Percentiles rank a stretch among this genome's conserved stretches.
Conservation (phyloP, 2,888 invertebrate genomes). For the Sturmia bella region DNA sequence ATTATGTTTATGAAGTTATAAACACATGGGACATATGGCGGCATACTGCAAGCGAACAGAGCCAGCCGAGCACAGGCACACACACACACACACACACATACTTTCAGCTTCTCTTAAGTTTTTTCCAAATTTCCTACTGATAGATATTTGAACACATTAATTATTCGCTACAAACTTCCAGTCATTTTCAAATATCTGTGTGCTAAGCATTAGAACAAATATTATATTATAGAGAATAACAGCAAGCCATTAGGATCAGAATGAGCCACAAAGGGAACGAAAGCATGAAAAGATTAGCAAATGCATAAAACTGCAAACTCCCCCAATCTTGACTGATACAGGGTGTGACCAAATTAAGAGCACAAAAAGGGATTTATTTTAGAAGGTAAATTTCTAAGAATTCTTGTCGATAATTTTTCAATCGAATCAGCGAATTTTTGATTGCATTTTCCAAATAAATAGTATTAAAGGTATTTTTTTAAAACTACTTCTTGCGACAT, state of each 20-base stretch:
- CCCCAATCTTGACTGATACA: not conserved
- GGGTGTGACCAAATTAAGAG: not conserved
- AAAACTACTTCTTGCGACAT: too few species aligned
- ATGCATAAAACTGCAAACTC: conserved; percentile 58
- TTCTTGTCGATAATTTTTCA: too few species aligned
- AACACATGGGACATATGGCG: conserved; percentile 67
- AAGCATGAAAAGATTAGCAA: conserved; percentile 47
- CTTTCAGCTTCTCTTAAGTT: not conserved
- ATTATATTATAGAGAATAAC: conserved; percentile 40
- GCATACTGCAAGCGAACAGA: conserved; percentile 35
- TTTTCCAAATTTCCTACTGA: conserved; percentile 4
- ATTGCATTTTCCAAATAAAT: too few species aligned
- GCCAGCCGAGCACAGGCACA: not conserved
- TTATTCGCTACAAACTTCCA: conserved; percentile 26
- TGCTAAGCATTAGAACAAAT: not conserved
- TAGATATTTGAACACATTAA: conserved; percentile 26
- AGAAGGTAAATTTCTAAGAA: too few species aligned
- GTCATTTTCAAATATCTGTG: conserved; percentile 11
- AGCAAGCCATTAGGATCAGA: conserved; percentile 60
- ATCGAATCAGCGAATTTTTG: too few species aligned
- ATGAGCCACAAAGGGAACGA: conserved; percentile 19
- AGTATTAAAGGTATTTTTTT: too few species aligned
- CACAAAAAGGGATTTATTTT: too few species aligned
- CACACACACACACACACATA: not conserved
- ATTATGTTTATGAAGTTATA: conserved; percentile 67